Evolutionary conservation across 92 coral and sea anemone genomes (phyloP).

Genomic region (Anthopleura xanthogrammica): DNA sequence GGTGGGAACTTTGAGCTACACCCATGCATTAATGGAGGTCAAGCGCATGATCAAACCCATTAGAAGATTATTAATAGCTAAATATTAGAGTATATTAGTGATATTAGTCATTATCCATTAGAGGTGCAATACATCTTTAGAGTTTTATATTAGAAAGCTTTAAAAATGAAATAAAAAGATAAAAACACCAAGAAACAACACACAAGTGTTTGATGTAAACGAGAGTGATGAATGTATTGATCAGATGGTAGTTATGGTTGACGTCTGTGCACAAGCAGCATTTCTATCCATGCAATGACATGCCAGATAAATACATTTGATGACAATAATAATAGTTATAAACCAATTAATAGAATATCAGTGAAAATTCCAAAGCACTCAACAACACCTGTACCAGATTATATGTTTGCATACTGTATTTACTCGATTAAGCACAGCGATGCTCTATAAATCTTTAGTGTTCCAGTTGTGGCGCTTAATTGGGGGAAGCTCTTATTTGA

Average conservation of each 20-base stretch:
- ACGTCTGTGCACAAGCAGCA: background rate
- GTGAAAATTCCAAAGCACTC: background rate
- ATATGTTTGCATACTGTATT: too few relatives aligned
- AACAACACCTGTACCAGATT: background rate
- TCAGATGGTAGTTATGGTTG: background rate
- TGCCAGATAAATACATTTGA: background rate
- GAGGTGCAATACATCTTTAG: background rate
- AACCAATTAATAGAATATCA: background rate
- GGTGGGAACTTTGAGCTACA: background rate
- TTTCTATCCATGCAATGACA: background rate
- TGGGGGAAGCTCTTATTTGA: too few relatives aligned
- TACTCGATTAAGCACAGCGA: too few relatives aligned
- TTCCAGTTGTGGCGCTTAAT: too few relatives aligned
- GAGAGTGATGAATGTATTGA: background rate
- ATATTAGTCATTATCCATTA: background rate
- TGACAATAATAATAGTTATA: background rate
- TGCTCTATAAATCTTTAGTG: too few relatives aligned
- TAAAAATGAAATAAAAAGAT: background rate
- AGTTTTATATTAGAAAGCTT: background rate
- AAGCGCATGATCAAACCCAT: background rate
- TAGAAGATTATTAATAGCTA: background rate
- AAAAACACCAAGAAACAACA: background rate
- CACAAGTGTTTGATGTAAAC: background rate
- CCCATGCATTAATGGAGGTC: background rate
- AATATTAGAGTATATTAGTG: background rate